These are phyloP conservation scores for Ctenochaetus hawaiiensis DNA, from an alignment of 2,797 vertebrate genomes.

Conservation along the genomic window DNA sequence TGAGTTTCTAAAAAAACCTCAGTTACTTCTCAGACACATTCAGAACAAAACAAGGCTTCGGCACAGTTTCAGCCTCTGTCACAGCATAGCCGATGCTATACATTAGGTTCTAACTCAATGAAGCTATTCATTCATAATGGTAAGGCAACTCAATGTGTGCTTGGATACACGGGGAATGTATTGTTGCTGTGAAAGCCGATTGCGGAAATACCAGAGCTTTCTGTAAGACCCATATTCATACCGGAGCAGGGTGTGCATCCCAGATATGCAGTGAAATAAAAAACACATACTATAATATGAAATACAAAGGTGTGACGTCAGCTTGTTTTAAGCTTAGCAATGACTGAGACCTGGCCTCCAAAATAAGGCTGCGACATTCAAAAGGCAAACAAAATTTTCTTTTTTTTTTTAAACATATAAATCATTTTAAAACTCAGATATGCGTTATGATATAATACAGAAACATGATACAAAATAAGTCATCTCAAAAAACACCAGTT, in stretches of 20 bases:
- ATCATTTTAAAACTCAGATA: conserved; percentile 72
- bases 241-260: conserved; percentile 52
- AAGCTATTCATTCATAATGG: conserved; percentile 56
- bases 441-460: conserved; percentile 78
- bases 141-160: conserved; percentile 78
- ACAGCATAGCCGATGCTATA: conserved; percentile 24
- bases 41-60: conserved; percentile 21
- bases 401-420: conserved; percentile 40
- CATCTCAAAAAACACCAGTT: conserved; percentile 44
- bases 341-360: conserved; percentile 51
- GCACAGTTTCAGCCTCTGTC: conserved; percentile 38
- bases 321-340: conserved; percentile 60
- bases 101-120: conserved; percentile 8
- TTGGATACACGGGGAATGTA: conserved; percentile 64
- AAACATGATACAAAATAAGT: conserved; percentile 71
- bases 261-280: conserved; percentile 43
- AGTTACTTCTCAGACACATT: conserved; percentile 44
- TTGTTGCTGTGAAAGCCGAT: conserved; percentile 62
- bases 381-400: conserved; percentile 64
- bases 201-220: conserved; percentile 57
- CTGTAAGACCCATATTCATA: conserved; percentile 49
- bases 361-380: conserved; percentile 65
- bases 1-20: conserved; percentile 9
- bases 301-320: conserved; percentile 51
- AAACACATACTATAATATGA: conserved; percentile 43